These are phyloP conservation scores for Conops quadrifasciatus DNA, from an alignment of 2,888 invertebrate genomes.

Conservation along the genomic window DNA sequence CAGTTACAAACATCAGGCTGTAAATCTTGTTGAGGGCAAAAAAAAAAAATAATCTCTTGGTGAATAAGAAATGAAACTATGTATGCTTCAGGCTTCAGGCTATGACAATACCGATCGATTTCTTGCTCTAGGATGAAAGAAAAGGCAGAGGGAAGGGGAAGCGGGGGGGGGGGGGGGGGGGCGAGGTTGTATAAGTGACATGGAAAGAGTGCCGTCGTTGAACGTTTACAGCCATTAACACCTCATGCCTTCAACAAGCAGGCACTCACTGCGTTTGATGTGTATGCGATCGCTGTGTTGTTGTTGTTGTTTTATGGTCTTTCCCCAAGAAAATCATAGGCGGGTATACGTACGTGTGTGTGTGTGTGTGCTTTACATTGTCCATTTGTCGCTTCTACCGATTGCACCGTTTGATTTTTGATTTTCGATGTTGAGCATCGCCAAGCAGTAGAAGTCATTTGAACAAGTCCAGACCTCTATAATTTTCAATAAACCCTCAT, in stretches of 20 bases:
- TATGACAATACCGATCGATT: no score
- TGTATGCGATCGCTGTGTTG: background rate
- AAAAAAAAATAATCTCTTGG: no score
- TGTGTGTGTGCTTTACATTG: slow-evolving; percentile 2
- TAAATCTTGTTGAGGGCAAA: no score
- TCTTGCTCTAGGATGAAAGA: no score
- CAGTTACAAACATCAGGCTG: no score
- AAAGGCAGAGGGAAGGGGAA: no score
- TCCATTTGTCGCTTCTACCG: background rate
- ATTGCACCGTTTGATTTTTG: slow-evolving; percentile 21
- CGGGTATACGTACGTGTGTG: background rate
- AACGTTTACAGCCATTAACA: slow-evolving; percentile 19
- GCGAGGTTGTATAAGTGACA: no score
- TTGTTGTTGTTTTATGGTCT: slow-evolving; percentile 1
- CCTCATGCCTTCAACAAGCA: slow-evolving; percentile 8
- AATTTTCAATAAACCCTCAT: slow-evolving; percentile 30
- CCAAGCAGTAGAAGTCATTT: slow-evolving; percentile 17
- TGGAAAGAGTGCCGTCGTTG: no score
- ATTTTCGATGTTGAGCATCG: slow-evolving; percentile 15
- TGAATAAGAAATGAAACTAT: no score
- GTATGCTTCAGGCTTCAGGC: no score
- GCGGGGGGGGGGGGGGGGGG: no score
- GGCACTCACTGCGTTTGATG: background rate
- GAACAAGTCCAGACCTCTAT: slow-evolving; percentile 20
- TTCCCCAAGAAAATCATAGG: background rate